Percentiles rank a stretch among this genome's conserved stretches.
phyloP scores from a whole-genome alignment of 2,888 invertebrate genomes.

The Linhomoeus sp. region DNA sequence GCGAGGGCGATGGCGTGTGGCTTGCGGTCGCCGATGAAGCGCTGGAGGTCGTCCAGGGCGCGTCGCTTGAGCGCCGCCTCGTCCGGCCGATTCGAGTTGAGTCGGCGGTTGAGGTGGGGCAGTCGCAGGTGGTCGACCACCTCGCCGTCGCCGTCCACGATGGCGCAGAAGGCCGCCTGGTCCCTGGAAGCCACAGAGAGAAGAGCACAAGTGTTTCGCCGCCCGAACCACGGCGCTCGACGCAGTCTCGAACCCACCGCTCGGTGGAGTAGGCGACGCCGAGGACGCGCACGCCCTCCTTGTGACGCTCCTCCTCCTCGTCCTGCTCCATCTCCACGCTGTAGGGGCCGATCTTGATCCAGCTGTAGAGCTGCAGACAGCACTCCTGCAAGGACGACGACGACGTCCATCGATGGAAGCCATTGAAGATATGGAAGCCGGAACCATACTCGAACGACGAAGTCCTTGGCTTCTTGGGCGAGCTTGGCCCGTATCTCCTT shows the following conservation, averaged over 20 bases:
- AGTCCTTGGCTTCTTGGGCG: constrained; percentile 55
- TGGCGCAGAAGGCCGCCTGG: constrained; percentile 39
- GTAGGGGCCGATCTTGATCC: constrained; percentile 33
- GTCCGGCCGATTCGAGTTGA: constrained; percentile 5
- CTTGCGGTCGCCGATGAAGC: constrained; percentile 63
- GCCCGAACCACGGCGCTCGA: too few relatives aligned
- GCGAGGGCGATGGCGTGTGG: constrained; percentile 81
- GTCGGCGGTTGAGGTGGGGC: constrained; percentile 52
- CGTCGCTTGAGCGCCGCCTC: constrained; percentile 12
- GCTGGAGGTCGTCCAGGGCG: constrained; percentile 15
- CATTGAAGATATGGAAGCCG: neutral
- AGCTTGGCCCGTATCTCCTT: constrained; percentile 61
- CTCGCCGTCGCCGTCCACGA: constrained; percentile 70
- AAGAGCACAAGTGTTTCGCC: too few relatives aligned
- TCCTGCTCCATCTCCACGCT: constrained; percentile 27
- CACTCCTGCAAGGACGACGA: constrained; percentile 2
- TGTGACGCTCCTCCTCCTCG: constrained; percentile 57
- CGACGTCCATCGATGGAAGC: neutral
- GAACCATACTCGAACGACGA: constrained; percentile 31
- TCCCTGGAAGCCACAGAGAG: neutral
- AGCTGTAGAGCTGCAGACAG: constrained; percentile 6
- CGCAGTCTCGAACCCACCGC: too few relatives aligned
- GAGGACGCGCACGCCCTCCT: constrained; percentile 61
- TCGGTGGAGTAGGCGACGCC: constrained; percentile 48
- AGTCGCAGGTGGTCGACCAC: constrained; percentile 72